Evolutionary conservation across 2,113 vertebrate genomes (phyloP), one percentile per base, ranked within the genome.

Genomic region (Morphnarchus princeps): DNA sequence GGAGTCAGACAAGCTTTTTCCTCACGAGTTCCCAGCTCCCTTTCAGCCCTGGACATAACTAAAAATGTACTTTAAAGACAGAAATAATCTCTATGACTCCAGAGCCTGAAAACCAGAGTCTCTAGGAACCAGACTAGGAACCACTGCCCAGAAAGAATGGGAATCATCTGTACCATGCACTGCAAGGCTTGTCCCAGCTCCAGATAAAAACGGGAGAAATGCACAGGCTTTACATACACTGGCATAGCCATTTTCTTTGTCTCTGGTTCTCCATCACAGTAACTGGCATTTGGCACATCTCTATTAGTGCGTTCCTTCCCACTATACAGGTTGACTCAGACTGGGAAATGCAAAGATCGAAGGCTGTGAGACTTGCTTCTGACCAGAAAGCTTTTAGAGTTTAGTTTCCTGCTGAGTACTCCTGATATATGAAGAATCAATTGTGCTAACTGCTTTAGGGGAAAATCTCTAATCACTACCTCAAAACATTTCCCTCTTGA

Each of bases 371-470:
- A 69, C 93, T 96, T 96, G 76, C 58, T 90, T 91, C 83, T 95
- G 79, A 87, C 95, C 81, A 90, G 93, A 97, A 79, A 92, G 93
- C 90, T 97, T 96, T 98, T 90, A 96, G 90, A 95, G 69, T 95
- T 96, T 93, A 96, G 62, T 62, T 95, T 97, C 95, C 95, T 87
- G 85, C 90, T 87, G 94, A 96, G 90, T 59, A 69, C 87, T 95
- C 85, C 90, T 97, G 82, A 90, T 96, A 97, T 14, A 65, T 72
- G 78, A 96, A 95, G 84, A 95, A 96, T 96, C 97, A 97, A 95
- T 96, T 95, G 82, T 95, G 49, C 82, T 95, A 87, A 88, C 76
- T 96, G 72, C 91, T 97, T 94, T 93, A 93, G 70, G 55, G 47
- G 71, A 76, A 87, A 86, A 90, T 94, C 87, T 96, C 83, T 97